These are phyloP conservation scores for Montipora efflorescens DNA, from an alignment of 64 coral and sea anemone genomes.

Conservation along the genomic window DNA sequence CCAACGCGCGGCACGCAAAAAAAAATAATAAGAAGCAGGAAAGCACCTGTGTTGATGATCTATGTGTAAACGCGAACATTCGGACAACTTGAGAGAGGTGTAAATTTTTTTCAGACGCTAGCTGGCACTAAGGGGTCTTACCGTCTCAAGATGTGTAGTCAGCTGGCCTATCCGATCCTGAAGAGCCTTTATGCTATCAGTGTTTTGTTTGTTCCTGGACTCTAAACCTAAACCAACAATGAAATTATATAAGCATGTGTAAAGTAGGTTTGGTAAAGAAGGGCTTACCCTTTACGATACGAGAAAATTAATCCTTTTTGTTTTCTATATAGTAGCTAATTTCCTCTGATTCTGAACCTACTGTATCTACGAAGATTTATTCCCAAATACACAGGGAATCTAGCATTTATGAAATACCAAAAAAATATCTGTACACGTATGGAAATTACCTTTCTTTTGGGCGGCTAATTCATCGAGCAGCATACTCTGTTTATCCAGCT, in stretches of 20 bases:
- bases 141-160: slow-evolving; percentile 25
- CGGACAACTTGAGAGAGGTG: neutral
- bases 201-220: slow-evolving; percentile 59
- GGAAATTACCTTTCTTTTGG: slow-evolving; percentile 68
- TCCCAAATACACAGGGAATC: too few species aligned
- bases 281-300: too few species aligned
- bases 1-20: too few species aligned
- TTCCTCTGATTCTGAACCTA: too few species aligned
- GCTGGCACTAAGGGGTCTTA: neutral
- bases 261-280: neutral
- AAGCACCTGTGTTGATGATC: neutral
- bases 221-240: slow-evolving; percentile 38
- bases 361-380: too few species aligned
- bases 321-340: neutral
- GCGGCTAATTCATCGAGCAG: slow-evolving; percentile 65
- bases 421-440: too few species aligned
- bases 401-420: too few species aligned
- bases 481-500: slow-evolving; percentile 71
- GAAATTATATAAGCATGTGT: neutral
- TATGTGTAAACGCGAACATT: neutral
- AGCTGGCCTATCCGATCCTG: slow-evolving; percentile 45
- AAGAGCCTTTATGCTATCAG: slow-evolving; percentile 69
- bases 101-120: neutral
- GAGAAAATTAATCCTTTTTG: neutral
- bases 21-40: too few species aligned